These are phyloP conservation scores for Tringa solitaria DNA, from an alignment of 2,113 vertebrate genomes.

Conservation along the genomic window DNA sequence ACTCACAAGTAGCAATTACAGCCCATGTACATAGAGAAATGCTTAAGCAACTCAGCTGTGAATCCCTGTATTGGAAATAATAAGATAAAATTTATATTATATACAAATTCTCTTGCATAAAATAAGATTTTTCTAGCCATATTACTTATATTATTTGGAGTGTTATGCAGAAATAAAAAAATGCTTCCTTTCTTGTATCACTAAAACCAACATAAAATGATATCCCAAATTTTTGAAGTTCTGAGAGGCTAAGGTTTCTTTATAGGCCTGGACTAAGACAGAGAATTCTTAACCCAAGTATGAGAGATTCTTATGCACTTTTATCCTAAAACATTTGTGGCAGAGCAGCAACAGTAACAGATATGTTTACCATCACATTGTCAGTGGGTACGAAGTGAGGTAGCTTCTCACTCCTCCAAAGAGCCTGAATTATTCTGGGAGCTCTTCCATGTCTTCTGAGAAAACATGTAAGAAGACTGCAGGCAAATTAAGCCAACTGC, in stretches of 20 bases:
- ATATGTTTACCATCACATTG: background rate
- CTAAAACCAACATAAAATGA: background rate
- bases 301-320: background rate
- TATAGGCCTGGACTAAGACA: background rate
- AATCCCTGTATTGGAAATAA: background rate
- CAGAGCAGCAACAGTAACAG: background rate
- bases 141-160: background rate
- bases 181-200: background rate
- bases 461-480: background rate
- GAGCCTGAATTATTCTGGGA: background rate
- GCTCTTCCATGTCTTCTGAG: background rate
- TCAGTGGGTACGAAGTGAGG: background rate
- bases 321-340: background rate
- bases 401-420: background rate
- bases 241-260: background rate
- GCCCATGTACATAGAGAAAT: background rate
- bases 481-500: background rate
- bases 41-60: background rate
- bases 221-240: background rate
- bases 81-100: background rate
- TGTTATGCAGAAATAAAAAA: background rate
- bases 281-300: background rate
- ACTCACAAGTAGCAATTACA: background rate
- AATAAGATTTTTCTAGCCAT: background rate
- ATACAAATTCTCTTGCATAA: background rate